A percentile compares a stretch with the other conserved stretches of the same genome.
Evolutionary conservation across 1,140 invertebrate species (phyloP).

Genomic region (Ganaspis sp.): DNA sequence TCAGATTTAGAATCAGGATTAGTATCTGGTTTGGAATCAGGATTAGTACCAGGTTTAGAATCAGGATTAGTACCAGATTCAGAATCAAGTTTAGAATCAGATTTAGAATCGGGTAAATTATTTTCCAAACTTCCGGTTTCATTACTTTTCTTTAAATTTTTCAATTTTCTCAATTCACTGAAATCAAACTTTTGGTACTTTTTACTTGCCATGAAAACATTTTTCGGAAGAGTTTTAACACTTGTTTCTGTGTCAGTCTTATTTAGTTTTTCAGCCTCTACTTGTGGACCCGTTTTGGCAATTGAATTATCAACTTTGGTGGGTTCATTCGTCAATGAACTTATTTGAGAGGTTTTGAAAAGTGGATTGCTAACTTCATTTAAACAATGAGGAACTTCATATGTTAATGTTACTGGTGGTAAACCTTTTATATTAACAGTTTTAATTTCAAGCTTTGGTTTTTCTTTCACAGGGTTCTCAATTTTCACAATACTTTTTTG

Average conservation of each 20-base stretch:
- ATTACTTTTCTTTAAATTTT: background rate
- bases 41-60: no score
- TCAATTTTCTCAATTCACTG: background rate
- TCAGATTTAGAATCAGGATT: no score
- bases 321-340: no score
- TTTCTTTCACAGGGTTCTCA: no score
- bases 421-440: slow-evolving; percentile 35
- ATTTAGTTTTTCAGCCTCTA: background rate
- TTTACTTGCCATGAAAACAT: background rate
- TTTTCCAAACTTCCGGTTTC: no score
- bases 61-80: no score
- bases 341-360: no score
- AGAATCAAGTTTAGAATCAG: no score
- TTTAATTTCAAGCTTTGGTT: background rate
- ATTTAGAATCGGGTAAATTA: no score
- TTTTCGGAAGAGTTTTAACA: background rate
- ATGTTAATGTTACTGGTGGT: slow-evolving; percentile 42
- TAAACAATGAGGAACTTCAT: slow-evolving; percentile 22
- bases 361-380: no score
- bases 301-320: background rate
- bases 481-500: background rate
- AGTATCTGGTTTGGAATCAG: no score
- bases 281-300: background rate
- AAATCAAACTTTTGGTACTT: slow-evolving; percentile 7
- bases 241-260: background rate